Evolutionary conservation across 2,797 vertebrate species (phyloP).

Genomic region (Pangasius djambal): DNA sequence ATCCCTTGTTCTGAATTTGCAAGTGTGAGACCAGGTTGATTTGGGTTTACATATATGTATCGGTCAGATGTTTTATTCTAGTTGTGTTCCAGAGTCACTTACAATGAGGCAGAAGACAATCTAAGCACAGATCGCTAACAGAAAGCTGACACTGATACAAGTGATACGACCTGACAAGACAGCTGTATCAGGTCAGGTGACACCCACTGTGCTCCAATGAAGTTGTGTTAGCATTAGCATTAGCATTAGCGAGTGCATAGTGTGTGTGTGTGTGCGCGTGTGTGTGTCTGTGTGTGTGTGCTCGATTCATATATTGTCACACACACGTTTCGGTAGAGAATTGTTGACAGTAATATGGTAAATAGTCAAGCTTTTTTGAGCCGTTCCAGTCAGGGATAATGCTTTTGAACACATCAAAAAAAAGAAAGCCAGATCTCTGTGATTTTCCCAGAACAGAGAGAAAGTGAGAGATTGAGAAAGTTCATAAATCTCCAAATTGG

Average conservation of each 20-base stretch:
- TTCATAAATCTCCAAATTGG: constrained; percentile 58
- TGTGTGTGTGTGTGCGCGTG: neutral
- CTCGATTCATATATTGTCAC: neutral
- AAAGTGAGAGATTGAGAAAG: constrained; percentile 27
- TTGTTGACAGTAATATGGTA: neutral
- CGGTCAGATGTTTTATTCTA: neutral
- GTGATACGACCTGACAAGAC: neutral
- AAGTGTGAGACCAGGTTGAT: neutral
- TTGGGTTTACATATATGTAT: neutral
- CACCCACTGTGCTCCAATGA: neutral
- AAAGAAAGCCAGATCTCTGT: constrained; percentile 32
- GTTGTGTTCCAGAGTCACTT: neutral
- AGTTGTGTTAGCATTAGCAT: neutral
- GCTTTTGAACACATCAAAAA: constrained; percentile 32
- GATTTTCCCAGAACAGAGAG: constrained; percentile 56
- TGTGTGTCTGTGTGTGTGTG: neutral
- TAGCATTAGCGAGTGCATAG: neutral
- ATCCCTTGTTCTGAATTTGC: neutral
- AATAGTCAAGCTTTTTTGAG: constrained; percentile 6
- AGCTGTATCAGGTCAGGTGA: neutral
- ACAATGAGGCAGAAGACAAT: neutral
- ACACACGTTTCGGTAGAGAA: no score
- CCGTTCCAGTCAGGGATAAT: constrained; percentile 19
- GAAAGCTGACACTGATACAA: neutral
- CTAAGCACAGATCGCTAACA: neutral